Percentiles rank a stretch among this genome's conserved stretches.
Evolutionary conservation across 2,113 vertebrate genomes (phyloP).

Genomic region (Smithornis capensis): DNA sequence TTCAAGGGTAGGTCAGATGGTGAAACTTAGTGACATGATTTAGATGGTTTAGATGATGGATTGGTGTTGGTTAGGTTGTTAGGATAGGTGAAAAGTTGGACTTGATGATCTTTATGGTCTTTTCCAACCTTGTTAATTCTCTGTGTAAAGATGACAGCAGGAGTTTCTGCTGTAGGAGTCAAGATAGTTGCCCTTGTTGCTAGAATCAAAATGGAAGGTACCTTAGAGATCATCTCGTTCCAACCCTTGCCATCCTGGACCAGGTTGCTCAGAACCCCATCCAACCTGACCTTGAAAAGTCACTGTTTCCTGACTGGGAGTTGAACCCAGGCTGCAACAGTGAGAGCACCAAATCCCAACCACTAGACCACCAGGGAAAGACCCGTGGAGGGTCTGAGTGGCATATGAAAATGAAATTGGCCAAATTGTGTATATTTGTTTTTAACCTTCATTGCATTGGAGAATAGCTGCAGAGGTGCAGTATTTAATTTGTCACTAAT

Average conservation of each 20-base stretch:
- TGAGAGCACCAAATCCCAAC: not conserved
- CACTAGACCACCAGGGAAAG: not conserved
- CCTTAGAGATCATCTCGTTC: not conserved
- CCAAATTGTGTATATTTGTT: not conserved
- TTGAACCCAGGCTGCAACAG: not conserved
- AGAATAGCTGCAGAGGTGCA: not conserved
- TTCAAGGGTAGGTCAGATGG: too few species aligned
- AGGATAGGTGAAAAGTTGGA: too few species aligned
- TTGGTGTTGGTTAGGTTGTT: too few species aligned
- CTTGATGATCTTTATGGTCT: too few species aligned
- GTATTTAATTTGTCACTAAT: not conserved
- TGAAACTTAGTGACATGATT: too few species aligned
- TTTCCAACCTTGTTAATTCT: too few species aligned
- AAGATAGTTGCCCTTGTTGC: not conserved
- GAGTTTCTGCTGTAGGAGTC: not conserved
- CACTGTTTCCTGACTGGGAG: not conserved
- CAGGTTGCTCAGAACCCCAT: not conserved
- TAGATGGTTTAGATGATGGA: too few species aligned
- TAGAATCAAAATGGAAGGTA: not conserved
- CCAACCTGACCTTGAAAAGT: not conserved
- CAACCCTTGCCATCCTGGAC: not conserved
- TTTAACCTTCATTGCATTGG: not conserved
- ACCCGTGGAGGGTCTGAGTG: rapidly evolving
- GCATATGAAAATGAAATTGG: not conserved
- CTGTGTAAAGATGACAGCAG: not conserved